Evolutionary conservation across 37 sponge, comb jelly and placozoan genomes (phyloP).

Genomic region (Oopsacas minuta): DNA sequence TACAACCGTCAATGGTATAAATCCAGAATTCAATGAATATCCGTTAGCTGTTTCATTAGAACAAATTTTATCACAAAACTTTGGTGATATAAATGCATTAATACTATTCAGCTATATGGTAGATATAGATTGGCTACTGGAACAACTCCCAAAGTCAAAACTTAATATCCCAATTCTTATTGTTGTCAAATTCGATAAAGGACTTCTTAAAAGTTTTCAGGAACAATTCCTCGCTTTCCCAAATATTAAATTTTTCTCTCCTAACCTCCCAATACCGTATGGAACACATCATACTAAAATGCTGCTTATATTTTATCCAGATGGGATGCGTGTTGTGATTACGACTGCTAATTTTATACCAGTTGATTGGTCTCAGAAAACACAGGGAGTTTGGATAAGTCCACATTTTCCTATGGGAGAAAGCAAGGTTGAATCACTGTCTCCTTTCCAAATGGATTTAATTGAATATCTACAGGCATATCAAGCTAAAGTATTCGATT

Average conservation of each 20-base stretch:
- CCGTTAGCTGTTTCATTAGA: neutral
- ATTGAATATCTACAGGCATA: slow-evolving; percentile 46
- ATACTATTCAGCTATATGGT: slow-evolving; percentile 81
- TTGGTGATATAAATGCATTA: neutral
- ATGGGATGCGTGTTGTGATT: slow-evolving; percentile 72
- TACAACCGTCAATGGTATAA: neutral
- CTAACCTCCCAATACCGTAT: neutral
- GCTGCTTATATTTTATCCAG: slow-evolving; percentile 62
- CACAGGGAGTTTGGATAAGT: slow-evolving; percentile 84
- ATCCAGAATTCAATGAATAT: neutral
- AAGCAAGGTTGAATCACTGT: neutral
- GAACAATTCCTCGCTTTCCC: slow-evolving; percentile 27
- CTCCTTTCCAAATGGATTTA: slow-evolving; percentile 20
- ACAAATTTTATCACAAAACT: neutral
- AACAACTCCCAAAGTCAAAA: slow-evolving; percentile 58
- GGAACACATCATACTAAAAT: slow-evolving; percentile 64
- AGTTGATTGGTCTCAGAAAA: slow-evolving; percentile 74
- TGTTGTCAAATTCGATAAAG: slow-evolving; percentile 49
- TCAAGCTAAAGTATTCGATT: neutral
- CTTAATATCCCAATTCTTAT: slow-evolving; percentile 35
- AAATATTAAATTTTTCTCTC: slow-evolving; percentile 38
- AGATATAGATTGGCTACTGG: slow-evolving; percentile 71
- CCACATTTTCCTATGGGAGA: slow-evolving; percentile 47
- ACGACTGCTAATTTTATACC: slow-evolving; percentile 85
- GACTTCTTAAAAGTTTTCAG: slow-evolving; percentile 12